phyloP scores from a whole-genome alignment of 1,140 invertebrate genomes.

The Phocides pigmalion region DNA sequence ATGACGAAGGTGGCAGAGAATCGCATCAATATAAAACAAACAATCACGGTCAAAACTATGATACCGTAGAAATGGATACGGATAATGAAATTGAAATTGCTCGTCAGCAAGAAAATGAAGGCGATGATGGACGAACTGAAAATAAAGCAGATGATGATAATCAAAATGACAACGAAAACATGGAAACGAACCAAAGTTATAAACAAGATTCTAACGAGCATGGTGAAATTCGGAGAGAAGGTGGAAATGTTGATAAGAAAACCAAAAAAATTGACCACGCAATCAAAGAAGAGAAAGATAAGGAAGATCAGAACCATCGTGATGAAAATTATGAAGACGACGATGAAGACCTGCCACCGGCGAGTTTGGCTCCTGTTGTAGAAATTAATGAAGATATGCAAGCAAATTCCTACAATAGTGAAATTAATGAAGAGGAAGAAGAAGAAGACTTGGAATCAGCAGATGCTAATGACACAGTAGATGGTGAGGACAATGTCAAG shows the following conservation, averaged over 20 bases:
- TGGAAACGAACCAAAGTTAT: slow-evolving; percentile 54
- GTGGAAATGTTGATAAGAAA: slow-evolving; percentile 49
- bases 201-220: slow-evolving; percentile 56
- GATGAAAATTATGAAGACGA: slow-evolving; percentile 55
- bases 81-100: slow-evolving; percentile 79
- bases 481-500: slow-evolving; percentile 53
- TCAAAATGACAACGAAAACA: slow-evolving; percentile 53
- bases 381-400: slow-evolving; percentile 79
- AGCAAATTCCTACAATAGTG: slow-evolving; percentile 64
- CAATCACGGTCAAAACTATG: slow-evolving; percentile 69
- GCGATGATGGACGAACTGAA: slow-evolving; percentile 45
- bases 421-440: slow-evolving; percentile 68
- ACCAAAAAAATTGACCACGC: slow-evolving; percentile 41
- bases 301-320: slow-evolving; percentile 47
- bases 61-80: slow-evolving; percentile 76
- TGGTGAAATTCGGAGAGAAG: slow-evolving; percentile 35
- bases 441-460: slow-evolving; percentile 63
- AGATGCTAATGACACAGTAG: slow-evolving; percentile 62
- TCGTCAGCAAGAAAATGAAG: slow-evolving; percentile 54
- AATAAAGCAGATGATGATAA: slow-evolving; percentile 44
- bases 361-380: slow-evolving; percentile 69
- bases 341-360: slow-evolving; percentile 65
- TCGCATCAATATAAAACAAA: slow-evolving; percentile 39
- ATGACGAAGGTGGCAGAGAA: slow-evolving; percentile 60
- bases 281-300: slow-evolving; percentile 41